Percentiles rank a stretch among this genome's conserved stretches.
These are phyloP conservation scores for Cheilinus undulatus DNA, from an alignment of 2,113 vertebrate species.

Conservation along the genomic window DNA sequence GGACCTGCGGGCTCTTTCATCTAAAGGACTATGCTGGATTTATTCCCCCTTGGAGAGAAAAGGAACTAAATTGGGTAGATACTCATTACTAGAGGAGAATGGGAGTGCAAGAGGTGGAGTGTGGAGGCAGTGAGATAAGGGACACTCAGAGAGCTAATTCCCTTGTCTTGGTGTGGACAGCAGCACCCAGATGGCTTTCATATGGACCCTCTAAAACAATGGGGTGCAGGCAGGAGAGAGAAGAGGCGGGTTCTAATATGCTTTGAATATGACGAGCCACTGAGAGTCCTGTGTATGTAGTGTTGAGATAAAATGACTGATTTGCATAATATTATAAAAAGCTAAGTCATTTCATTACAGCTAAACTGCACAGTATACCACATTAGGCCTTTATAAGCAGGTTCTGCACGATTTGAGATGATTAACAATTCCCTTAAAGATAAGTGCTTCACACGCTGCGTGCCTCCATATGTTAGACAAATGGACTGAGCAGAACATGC, in stretches of 20 bases:
- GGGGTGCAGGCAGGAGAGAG: slow-evolving; percentile 36
- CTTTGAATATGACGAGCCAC: slow-evolving; percentile 31
- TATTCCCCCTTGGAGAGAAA: slow-evolving; percentile 78
- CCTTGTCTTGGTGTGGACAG: slow-evolving; percentile 77
- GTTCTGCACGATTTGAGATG: slow-evolving; percentile 68
- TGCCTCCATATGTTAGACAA: slow-evolving; percentile 62
- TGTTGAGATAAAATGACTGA: slow-evolving; percentile 65
- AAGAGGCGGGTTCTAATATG: slow-evolving; percentile 62
- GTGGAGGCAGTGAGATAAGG: slow-evolving; percentile 83
- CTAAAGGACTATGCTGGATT: slow-evolving; percentile 74
- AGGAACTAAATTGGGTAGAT: slow-evolving; percentile 83
- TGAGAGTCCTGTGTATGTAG: slow-evolving; percentile 53
- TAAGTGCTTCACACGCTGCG: slow-evolving; percentile 44
- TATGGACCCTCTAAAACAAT: slow-evolving; percentile 80
- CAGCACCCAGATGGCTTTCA: slow-evolving; percentile 77
- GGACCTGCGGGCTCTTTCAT: slow-evolving; percentile 75
- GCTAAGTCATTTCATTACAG: slow-evolving; percentile 40
- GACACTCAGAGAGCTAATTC: slow-evolving; percentile 82
- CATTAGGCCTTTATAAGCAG: slow-evolving; percentile 44
- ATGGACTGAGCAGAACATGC: slow-evolving; percentile 39
- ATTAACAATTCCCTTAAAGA: slow-evolving; percentile 64
- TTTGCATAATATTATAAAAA: slow-evolving; percentile 62
- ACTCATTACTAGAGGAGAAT: slow-evolving; percentile 85
- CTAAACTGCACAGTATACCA: slow-evolving; percentile 27
- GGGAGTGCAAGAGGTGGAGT: slow-evolving; percentile 75